Conservation (phyloP, 2,888 invertebrate genomes). For the Pilophorus perplexus region DNA sequence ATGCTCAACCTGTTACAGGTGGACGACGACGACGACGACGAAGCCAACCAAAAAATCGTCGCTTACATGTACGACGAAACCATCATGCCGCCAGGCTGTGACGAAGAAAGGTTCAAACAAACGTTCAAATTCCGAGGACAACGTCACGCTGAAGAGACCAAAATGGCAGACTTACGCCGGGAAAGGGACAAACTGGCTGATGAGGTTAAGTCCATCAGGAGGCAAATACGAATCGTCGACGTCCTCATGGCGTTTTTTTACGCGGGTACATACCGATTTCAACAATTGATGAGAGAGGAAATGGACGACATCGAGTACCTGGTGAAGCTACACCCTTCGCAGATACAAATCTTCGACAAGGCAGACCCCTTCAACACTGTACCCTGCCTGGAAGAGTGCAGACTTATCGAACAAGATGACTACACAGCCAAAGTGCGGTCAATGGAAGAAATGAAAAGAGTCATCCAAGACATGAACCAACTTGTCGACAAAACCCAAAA, state of each 20-base stretch:
- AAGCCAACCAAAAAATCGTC: not conserved
- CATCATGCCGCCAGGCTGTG: slow-evolving; percentile 69
- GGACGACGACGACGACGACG: not conserved
- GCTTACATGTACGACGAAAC: slow-evolving; percentile 28
- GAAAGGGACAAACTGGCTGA: not conserved
- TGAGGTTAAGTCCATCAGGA: not conserved
- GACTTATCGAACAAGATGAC: slow-evolving; percentile 13
- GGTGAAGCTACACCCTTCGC: slow-evolving; percentile 6
- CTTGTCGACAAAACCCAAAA: slow-evolving; percentile 1
- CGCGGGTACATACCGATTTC: not conserved
- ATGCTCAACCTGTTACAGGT: too few species aligned
- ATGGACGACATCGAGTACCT: slow-evolving; percentile 13
- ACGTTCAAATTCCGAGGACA: slow-evolving; percentile 64
- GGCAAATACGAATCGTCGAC: slow-evolving; percentile 7
- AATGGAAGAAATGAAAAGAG: slow-evolving; percentile 1
- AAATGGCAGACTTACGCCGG: not conserved
- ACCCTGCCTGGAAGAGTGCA: slow-evolving; percentile 17
- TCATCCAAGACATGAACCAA: not conserved
- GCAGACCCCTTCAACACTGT: slow-evolving; percentile 9
- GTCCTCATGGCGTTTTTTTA: slow-evolving; percentile 12
- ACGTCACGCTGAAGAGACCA: slow-evolving; percentile 53
- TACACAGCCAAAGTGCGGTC: not conserved
- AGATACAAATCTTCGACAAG: slow-evolving; percentile 10
- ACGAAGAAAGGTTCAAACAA: slow-evolving; percentile 64
- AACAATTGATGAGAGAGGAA: slow-evolving; percentile 2